Conservation (phyloP, 2,797 vertebrate species). For the Hirundo rustica region DNA sequence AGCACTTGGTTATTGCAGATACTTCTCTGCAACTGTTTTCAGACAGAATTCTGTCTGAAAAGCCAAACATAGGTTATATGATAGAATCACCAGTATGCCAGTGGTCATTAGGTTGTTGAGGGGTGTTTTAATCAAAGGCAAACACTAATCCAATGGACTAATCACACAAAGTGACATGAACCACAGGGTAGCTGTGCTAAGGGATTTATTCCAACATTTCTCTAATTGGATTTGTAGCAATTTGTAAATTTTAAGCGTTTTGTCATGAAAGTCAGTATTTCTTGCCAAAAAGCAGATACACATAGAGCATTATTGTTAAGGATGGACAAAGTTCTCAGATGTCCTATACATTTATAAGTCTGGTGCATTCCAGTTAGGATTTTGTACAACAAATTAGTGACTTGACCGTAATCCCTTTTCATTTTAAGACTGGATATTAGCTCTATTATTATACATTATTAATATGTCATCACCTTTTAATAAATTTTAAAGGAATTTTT, state of each 20-base stretch:
- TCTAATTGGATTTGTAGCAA: slow-evolving; percentile 5
- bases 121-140: neutral
- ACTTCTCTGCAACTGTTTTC: neutral
- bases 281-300: neutral
- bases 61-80: neutral
- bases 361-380: neutral
- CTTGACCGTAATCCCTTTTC: neutral
- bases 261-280: neutral
- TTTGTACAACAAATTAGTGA: neutral
- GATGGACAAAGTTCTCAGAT: neutral
- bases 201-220: neutral
- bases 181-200: neutral
- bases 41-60: neutral
- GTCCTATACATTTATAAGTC: neutral
- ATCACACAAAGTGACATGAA: neutral
- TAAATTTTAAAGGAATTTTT: neutral
- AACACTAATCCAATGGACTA: neutral
- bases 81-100: neutral
- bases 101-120: neutral
- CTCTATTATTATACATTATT: neutral
- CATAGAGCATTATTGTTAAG: neutral
- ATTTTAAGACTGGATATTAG: neutral
- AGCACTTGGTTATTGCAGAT: neutral
- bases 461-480: neutral
- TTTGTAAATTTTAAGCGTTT: neutral